A percentile compares a stretch with the other conserved stretches of the same genome.
Evolutionary conservation across 2,797 vertebrate genomes (phyloP).

Genomic region (Naso thynnoides): DNA sequence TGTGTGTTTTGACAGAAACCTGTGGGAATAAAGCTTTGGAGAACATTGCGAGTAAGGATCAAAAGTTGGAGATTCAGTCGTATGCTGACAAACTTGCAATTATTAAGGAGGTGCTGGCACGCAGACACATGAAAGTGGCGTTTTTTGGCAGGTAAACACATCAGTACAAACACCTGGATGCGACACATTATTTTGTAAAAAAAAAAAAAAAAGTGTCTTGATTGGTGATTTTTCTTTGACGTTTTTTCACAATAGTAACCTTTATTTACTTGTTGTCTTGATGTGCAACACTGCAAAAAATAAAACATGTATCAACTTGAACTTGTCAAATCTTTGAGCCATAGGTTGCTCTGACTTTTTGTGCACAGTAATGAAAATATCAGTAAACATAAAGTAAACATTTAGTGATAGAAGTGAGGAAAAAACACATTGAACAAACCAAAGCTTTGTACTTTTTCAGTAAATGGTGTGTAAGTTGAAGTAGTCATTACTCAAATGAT

Average conservation of each 20-base stretch:
- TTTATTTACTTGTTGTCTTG: neutral
- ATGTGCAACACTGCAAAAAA: neutral
- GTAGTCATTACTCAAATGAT: no score
- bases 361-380: no score
- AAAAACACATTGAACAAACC: no score
- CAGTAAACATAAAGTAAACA: no score
- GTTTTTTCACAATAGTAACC: neutral
- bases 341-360: no score
- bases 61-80: constrained; percentile 87
- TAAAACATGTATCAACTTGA: no score
- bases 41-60: constrained; percentile 86
- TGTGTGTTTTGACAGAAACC: constrained; percentile 75
- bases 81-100: constrained; percentile 89
- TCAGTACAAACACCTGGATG: neutral
- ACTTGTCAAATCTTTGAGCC: no score
- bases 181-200: neutral
- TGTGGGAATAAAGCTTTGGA: constrained; percentile 89
- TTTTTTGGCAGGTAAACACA: constrained; percentile 96
- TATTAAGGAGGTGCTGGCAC: constrained; percentile 94
- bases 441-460: no score
- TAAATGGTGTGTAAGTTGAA: neutral
- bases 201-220: no score
- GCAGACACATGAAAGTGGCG: constrained; percentile 98
- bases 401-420: no score
- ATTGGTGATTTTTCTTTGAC: neutral